Conservation (phyloP, 92 coral and sea anemone genomes). For the Actinernus sp. region DNA sequence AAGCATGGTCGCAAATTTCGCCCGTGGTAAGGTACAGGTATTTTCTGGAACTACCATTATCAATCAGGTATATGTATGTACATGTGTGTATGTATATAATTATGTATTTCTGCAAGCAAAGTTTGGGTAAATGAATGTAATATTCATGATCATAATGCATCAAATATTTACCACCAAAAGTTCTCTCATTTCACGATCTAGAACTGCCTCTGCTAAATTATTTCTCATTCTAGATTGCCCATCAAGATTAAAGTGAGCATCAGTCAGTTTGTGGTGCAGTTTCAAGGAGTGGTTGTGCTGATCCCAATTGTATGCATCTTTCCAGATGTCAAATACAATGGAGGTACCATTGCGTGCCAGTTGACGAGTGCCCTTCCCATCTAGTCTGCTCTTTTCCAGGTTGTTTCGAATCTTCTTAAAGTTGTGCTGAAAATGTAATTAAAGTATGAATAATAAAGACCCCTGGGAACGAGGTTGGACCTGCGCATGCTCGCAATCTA, state of each 20-base stretch:
- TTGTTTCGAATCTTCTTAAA: conserved; percentile 45
- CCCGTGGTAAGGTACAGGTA: too few relatives aligned
- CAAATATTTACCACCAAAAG: conserved; percentile 32
- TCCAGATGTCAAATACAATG: conserved; percentile 31
- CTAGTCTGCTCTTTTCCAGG: conserved; percentile 19
- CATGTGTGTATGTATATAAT: too few relatives aligned
- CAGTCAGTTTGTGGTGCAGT: conserved; percentile 11
- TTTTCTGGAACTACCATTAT: too few relatives aligned
- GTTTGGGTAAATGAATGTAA: too few relatives aligned
- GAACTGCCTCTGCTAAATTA: conserved; percentile 21
- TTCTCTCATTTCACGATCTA: conserved; percentile 23
- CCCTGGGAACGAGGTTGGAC: too few relatives aligned
- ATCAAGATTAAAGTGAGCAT: conserved; percentile 23
- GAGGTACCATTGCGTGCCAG: conserved; percentile 10
- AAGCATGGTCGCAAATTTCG: too few relatives aligned
- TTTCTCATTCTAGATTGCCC: conserved; percentile 33
- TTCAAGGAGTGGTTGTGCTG: conserved; percentile 5
- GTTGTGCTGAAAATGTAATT: conserved; percentile 30
- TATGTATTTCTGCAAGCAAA: too few relatives aligned
- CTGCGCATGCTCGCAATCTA: too few relatives aligned
- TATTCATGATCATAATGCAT: too few relatives aligned
- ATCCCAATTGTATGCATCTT: conserved; percentile 47
- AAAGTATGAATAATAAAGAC: too few relatives aligned
- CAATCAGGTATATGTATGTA: too few relatives aligned
- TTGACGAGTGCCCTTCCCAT: conserved; percentile 4